Conservation (phyloP, 2,888 invertebrate species). For the Eremobia ochroleuca region DNA sequence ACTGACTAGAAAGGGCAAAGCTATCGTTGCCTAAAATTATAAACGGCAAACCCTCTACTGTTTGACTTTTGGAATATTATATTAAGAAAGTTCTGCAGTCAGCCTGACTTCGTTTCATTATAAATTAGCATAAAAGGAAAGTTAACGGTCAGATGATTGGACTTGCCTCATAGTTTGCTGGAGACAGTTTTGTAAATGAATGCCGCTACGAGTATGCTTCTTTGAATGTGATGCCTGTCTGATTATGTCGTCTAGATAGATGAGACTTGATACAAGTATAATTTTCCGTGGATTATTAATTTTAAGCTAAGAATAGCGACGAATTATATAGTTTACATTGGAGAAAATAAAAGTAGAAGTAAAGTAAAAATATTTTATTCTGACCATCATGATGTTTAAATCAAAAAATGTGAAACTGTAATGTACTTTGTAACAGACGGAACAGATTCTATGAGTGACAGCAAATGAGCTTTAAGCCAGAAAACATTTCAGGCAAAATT, state of each 20-base stretch:
- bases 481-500: neutral
- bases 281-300: constrained; percentile 18
- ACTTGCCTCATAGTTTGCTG: constrained; percentile 62
- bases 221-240: constrained; percentile 46
- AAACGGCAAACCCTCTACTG: constrained; percentile 72
- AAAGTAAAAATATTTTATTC: neutral
- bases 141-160: constrained; percentile 76
- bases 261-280: constrained; percentile 6
- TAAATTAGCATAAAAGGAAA: constrained; percentile 80
- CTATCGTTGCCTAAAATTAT: constrained; percentile 73
- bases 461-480: neutral
- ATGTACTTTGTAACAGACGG: neutral
- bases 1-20: constrained; percentile 59
- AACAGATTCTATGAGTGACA: neutral
- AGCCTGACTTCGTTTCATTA: constrained; percentile 72
- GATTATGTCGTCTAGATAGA: constrained; percentile 34
- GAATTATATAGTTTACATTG: neutral
- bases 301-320: constrained; percentile 1
- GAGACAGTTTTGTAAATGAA: constrained; percentile 63
- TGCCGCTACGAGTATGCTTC: constrained; percentile 47
- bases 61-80: constrained; percentile 80
- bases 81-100: constrained; percentile 80
- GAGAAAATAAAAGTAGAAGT: neutral
- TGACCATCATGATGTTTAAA: no score
- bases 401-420: neutral